Base-by-base conservation (phyloP, 1,140 invertebrate species). In the Cryptotermes secundus region DNA sequence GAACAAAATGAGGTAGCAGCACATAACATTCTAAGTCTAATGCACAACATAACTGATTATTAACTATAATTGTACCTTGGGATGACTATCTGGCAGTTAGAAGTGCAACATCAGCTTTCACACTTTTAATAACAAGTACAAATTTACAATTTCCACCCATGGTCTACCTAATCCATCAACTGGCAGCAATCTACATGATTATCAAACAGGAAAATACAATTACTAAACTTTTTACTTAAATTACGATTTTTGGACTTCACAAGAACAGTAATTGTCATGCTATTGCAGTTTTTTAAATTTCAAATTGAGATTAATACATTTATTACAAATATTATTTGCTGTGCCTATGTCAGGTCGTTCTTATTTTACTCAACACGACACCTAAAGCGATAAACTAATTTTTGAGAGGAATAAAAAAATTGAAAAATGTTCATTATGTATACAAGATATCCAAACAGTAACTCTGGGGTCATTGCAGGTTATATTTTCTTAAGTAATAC, bases 41-140 rank as follows among this genome's bases (percentile, higher is more conserved):
- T 19, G 16, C 45, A 49, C 45, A 49, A 49, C 45, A 22, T 49
- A 49, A 49, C 9, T 72, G 59, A n/a, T 16, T 72, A 31, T 26
- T 72, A 72, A 72, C 59, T 72, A 31, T 72, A 72, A 72, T 72
- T 72, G 59, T 72, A 72, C 59, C 59, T 72, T 72, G 59, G 59
- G n/a, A 72, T 72, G 59, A 72, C 59, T 72, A 72, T 31, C 0
- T n/a, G 59, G 26, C 59, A 72, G 19, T 49, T 49, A 49, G 59
- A 72, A 72, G 59, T 59, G 26, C 26, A 72, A 72, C 59, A 72
- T 72, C 4, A 72, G n/a, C 59, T 72, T 72, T 31, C 59, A 72
- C 26, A 72, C 9, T 1, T 26, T 72, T n/a, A 31, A 31, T 14
- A 72, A 72, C 59, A 72, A n/a, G n/a, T 59, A 59, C 53, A 59